phyloP scores from a whole-genome alignment of 2,888 invertebrate genomes.

The Agrotis segetum region DNA sequence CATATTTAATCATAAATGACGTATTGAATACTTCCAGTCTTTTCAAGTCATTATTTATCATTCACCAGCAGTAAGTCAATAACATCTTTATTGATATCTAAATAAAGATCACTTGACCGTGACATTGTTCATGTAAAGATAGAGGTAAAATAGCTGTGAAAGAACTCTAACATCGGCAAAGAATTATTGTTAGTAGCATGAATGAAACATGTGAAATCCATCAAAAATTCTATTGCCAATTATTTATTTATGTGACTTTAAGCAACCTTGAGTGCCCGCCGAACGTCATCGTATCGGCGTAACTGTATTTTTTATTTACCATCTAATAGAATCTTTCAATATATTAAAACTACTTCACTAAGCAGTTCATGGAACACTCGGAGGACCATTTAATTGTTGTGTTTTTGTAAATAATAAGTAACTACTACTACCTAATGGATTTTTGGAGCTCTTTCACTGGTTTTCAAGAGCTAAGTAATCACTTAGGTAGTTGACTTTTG shows the following conservation, averaged over 20 bases:
- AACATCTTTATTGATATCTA: background rate
- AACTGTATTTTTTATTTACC: conserved; percentile 22
- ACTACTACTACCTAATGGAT: conserved; percentile 1
- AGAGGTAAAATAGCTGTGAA: background rate
- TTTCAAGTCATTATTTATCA: background rate
- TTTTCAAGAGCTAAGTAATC: conserved; percentile 7
- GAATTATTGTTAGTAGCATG: conserved; percentile 26
- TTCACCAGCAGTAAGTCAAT: background rate
- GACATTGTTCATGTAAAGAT: background rate
- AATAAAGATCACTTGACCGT: background rate
- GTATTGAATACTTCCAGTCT: conserved; percentile 17
- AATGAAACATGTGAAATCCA: conserved; percentile 27
- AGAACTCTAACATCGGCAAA: conserved; percentile 9
- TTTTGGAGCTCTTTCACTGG: conserved; percentile 12
- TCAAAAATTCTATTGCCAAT: conserved; percentile 28
- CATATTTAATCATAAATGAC: conserved; percentile 50
- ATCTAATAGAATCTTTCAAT: background rate
- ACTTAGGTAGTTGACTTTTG: conserved; percentile 14
- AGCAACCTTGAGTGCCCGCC: conserved; percentile 29
- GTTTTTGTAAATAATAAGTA: conserved; percentile 33
- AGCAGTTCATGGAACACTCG: conserved; percentile 11
- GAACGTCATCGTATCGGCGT: conserved; percentile 2
- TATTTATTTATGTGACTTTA: conserved; percentile 31
- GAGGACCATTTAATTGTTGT: background rate
- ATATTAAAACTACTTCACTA: conserved; percentile 10